phyloP scores from a whole-genome alignment of 2,113 vertebrate species.

The Petrocephalus microphthalmus region DNA sequence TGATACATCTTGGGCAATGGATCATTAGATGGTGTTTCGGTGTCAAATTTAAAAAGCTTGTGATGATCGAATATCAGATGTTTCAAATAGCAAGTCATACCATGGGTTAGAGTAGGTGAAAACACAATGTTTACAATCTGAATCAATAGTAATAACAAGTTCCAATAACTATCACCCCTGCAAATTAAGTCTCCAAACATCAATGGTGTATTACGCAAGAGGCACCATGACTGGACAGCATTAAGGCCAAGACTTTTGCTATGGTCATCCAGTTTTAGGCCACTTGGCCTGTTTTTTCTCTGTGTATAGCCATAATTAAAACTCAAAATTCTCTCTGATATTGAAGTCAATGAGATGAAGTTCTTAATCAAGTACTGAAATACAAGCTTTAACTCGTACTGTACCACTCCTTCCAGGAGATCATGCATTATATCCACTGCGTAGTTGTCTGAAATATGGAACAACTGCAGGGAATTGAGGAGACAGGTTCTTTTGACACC shows the following conservation, averaged over 20 bases:
- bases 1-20: background rate
- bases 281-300: conserved; percentile 20
- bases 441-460: conserved; percentile 25
- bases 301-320: conserved; percentile 25
- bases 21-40: conserved; percentile 5
- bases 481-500: conserved; percentile 16
- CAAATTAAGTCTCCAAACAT: conserved; percentile 35
- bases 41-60: conserved; percentile 19
- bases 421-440: conserved; percentile 31
- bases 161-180: conserved; percentile 24
- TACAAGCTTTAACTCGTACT: conserved; percentile 21
- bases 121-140: conserved; percentile 36
- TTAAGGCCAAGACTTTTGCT: conserved; percentile 12
- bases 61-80: conserved; percentile 33
- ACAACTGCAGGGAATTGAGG: conserved; percentile 23
- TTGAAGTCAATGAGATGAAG: conserved; percentile 7
- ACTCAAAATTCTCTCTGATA: conserved; percentile 23
- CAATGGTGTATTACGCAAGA: conserved; percentile 29
- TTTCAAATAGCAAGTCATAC: conserved; percentile 35
- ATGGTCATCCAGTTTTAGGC: conserved; percentile 13
- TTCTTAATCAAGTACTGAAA: conserved; percentile 27
- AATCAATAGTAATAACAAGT: conserved; percentile 31
- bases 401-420: conserved; percentile 25
- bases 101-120: conserved; percentile 20
- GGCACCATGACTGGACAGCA: conserved; percentile 30